Base-by-base conservation (phyloP, 64 coral and sea anemone species). In the Stichodactyla mertensii region DNA sequence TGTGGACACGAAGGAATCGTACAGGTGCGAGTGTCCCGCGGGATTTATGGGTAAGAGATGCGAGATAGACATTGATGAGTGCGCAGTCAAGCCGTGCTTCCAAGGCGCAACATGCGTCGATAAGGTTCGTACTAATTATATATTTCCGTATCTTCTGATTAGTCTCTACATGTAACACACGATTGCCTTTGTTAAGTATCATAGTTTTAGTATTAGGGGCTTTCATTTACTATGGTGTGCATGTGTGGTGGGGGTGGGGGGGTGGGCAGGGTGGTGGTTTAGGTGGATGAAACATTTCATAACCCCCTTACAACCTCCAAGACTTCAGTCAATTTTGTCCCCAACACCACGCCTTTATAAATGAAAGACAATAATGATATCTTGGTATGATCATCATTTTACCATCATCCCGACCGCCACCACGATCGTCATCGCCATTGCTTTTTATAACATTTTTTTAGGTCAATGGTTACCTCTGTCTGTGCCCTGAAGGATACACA, bases 1-100 rank as follows among this genome's bases (percentile, higher is more conserved):
- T 81, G 55, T 91, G 15, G 86, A 91, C 89, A 91, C 89, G 10
- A 91, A 91, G 64, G 89, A 91, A 18, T 91, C 89, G 3, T 91
- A 91, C 53, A 77, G 89, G 79, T 91, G 89, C 69, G 78, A 91
- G 7, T 91, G 89, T 66, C 77, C 64, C 16, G 56, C 23, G 54
- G 89, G 85, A 67, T 91, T 64, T 57, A 80, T 62, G 12, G 89
- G 89, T 14, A 16, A 26, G 51, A 87, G 86, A 45, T 91, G 89
- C 18, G 77, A 91, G 52, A 87, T 15, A 15, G 89, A 91, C 10
- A 77, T 91, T 28, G 86, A 91, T n/a, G 89, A 91, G 54, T 91
- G 89, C 51, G 19, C 79, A 8, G 52, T 74, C 20, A 60, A 78
- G 8, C 89, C 89, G 0, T 91, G 89, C 54, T 91, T 64, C 36